Percentiles rank a stretch among this genome's conserved stretches.
Conservation (phyloP, 2,113 vertebrate genomes). For the Tragelaphus strepsiceros region DNA sequence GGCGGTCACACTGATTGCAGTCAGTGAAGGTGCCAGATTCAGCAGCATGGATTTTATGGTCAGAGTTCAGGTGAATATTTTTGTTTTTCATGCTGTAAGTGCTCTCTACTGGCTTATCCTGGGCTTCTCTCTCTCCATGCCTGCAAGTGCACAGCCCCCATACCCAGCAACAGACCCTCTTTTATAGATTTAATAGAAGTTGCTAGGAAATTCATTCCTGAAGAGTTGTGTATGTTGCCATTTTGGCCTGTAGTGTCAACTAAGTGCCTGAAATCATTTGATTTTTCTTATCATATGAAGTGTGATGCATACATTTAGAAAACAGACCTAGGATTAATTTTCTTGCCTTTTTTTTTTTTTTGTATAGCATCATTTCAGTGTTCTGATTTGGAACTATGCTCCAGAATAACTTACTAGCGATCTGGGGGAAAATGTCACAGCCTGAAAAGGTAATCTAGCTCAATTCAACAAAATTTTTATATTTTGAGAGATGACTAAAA, state of each 20-base stretch:
- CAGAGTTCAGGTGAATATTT: not conserved
- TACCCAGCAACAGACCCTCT: not conserved
- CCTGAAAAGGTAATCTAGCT: slow-evolving; percentile 11
- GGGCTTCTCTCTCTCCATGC: not conserved
- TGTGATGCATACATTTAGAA: slow-evolving; percentile 12
- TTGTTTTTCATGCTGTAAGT: not conserved
- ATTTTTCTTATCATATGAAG: not conserved
- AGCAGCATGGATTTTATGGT: not conserved
- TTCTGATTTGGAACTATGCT: slow-evolving; percentile 26
- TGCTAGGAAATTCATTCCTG: not conserved
- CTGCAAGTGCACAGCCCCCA: not conserved
- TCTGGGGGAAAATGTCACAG: slow-evolving; percentile 18
- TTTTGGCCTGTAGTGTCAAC: not conserved
- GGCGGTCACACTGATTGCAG: not conserved
- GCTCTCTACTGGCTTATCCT: not conserved
- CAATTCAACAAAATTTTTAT: not conserved
- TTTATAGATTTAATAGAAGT: not conserved
- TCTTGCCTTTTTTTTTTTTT: not conserved
- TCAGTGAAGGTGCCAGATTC: not conserved
- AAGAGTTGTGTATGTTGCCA: not conserved
- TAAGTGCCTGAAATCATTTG: not conserved
- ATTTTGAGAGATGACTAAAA: slow-evolving; percentile 13
- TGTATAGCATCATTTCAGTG: not conserved
- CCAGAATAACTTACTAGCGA: slow-evolving; percentile 22
- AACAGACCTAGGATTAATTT: slow-evolving; percentile 12